Conservation (phyloP, 2,113 vertebrate species). For the Gorsachius goisagi region DNA sequence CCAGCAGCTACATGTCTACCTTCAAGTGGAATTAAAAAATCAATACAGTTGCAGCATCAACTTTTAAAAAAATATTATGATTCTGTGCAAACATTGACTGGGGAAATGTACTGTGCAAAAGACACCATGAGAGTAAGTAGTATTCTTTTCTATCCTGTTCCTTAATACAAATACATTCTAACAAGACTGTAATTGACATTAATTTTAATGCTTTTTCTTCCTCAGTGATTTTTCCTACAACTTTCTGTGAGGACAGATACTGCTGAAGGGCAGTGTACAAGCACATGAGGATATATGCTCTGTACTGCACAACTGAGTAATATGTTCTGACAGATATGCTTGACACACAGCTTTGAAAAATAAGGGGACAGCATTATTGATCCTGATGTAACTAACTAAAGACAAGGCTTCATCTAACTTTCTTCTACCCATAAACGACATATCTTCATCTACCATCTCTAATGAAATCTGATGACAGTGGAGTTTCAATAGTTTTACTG, state of each 20-base stretch:
- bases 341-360: neutral
- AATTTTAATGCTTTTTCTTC: neutral
- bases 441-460: neutral
- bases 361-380: neutral
- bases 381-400: neutral
- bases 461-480: neutral
- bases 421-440: neutral
- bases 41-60: neutral
- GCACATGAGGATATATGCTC: neutral
- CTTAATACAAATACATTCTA: neutral
- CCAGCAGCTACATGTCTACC: neutral
- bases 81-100: neutral
- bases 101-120: neutral
- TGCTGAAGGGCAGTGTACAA: neutral
- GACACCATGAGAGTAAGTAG: neutral
- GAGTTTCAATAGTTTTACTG: neutral
- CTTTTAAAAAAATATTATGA: neutral
- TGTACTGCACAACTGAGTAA: neutral
- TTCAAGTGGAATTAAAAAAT: neutral
- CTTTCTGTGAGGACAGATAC: neutral
- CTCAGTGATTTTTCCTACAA: neutral
- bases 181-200: neutral
- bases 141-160: neutral
- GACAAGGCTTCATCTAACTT: neutral
- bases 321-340: neutral